phyloP scores from a whole-genome alignment of 35 echinoderm and acorn worm species.

The Hemicentrotus pulcherrimus region DNA sequence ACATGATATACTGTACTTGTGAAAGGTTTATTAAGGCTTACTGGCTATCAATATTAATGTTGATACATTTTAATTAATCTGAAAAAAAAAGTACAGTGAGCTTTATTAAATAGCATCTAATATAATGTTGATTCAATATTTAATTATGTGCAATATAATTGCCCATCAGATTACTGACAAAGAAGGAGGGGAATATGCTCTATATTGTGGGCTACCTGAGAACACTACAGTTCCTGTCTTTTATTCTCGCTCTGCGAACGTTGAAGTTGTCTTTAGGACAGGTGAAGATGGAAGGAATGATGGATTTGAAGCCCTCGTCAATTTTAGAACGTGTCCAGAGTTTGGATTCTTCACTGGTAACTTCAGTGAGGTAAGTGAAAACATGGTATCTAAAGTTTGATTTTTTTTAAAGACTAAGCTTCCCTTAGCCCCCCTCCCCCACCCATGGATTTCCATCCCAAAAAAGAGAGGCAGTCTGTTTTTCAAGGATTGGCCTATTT shows the following conservation, averaged over 20 bases:
- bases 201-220: neutral
- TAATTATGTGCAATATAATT: no score
- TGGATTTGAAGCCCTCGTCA: conserved; percentile 41
- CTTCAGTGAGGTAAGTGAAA: conserved; percentile 55
- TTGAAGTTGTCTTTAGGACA: neutral
- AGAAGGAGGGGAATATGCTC: neutral
- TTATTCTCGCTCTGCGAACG: neutral
- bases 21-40: no score
- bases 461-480: no score
- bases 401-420: neutral
- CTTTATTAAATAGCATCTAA: no score
- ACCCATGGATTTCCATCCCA: no score
- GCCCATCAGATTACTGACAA: neutral
- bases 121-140: neutral
- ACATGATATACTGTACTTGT: no score
- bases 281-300: neutral
- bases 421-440: no score
- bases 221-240: neutral
- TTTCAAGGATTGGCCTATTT: no score
- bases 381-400: no score
- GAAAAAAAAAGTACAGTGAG: no score
- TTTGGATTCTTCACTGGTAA: conserved; percentile 53
- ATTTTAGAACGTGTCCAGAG: conserved; percentile 33
- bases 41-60: no score
- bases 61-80: no score